Evolutionary conservation across 1,140 invertebrate species (phyloP).

Genomic region (Zaprionus ornatus): DNA sequence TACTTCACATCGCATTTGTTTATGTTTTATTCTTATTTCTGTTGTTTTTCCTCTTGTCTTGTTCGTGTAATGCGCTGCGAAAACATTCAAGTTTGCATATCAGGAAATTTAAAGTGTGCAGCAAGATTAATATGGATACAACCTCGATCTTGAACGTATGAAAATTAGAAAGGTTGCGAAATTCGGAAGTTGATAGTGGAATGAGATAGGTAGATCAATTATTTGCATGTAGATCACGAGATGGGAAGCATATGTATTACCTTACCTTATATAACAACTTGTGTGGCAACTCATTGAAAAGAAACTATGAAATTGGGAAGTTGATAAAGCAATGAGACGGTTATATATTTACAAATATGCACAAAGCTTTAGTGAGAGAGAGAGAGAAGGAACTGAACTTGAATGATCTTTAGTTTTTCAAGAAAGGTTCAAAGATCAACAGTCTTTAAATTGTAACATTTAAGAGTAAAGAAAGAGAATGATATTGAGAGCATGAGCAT

Average conservation of each 20-base stretch:
- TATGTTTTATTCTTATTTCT: slow-evolving; percentile 8
- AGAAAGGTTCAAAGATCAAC: no score
- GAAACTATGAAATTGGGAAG: neutral
- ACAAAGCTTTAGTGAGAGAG: no score
- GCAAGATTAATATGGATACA: neutral
- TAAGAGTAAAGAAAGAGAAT: no score
- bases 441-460: no score
- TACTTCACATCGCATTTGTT: slow-evolving; percentile 16
- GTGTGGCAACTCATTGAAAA: no score
- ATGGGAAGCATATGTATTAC: no score
- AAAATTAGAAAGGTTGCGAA: slow-evolving; percentile 34
- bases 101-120: slow-evolving; percentile 51
- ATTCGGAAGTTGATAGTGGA: slow-evolving; percentile 7
- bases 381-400: no score
- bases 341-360: no score
- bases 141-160: slow-evolving; percentile 45
- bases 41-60: neutral
- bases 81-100: slow-evolving; percentile 28
- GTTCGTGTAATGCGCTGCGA: no score
- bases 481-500: no score
- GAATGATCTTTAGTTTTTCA: no score
- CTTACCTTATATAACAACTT: neutral
- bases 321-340: neutral
- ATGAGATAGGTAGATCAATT: neutral
- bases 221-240: neutral